These are phyloP conservation scores for Dromas ardeola DNA, from an alignment of 2,113 vertebrate genomes.

Conservation along the genomic window DNA sequence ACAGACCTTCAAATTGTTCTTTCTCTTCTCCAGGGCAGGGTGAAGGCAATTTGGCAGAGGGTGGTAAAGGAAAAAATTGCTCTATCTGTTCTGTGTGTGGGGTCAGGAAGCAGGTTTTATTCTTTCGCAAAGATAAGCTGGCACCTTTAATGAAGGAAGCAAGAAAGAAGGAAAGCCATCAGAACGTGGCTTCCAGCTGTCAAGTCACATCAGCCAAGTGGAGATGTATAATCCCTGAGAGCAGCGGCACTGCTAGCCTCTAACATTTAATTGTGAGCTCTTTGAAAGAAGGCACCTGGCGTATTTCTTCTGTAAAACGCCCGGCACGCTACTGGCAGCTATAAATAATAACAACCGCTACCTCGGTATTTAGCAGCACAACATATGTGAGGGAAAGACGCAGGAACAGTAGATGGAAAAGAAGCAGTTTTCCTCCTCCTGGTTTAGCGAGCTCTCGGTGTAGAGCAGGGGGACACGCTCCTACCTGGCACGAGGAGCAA, in stretches of 20 bases:
- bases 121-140: neutral
- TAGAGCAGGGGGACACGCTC: neutral
- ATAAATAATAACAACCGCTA: constrained; percentile 9
- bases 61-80: constrained; percentile 24
- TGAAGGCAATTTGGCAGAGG: constrained; percentile 46
- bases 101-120: constrained; percentile 37
- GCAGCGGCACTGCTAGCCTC: neutral
- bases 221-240: neutral
- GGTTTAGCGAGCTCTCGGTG: rapidly evolving
- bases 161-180: neutral
- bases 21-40: constrained; percentile 20
- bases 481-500: neutral
- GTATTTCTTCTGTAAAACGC: neutral
- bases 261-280: neutral
- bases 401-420: neutral
- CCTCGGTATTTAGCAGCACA: neutral
- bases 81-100: constrained; percentile 7
- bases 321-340: neutral
- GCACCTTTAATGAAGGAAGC: constrained; percentile 20
- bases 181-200: constrained; percentile 32
- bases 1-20: neutral
- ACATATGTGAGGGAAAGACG: neutral
- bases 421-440: neutral
- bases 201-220: constrained; percentile 23
- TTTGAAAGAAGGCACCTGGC: neutral